Conservation (phyloP, 2,113 vertebrate species). For the Recurvirostra avosetta region DNA sequence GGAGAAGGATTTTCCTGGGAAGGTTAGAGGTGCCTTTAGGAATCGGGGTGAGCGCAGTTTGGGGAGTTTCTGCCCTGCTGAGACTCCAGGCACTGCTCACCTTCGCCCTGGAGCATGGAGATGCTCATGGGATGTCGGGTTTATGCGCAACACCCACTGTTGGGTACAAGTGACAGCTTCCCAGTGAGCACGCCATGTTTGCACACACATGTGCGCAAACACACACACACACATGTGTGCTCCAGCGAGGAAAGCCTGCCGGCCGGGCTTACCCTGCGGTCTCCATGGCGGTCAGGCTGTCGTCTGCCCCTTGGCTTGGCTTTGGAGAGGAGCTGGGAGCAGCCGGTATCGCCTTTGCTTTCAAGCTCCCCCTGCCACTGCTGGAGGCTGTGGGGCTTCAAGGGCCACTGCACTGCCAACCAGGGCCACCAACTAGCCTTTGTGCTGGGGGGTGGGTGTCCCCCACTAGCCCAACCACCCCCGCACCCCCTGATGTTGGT, state of each 20-base stretch:
- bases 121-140: not conserved
- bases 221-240: not conserved
- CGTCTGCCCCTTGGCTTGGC: not conserved
- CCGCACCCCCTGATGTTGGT: not conserved
- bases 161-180: not conserved
- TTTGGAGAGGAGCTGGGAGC: not conserved
- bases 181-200: not conserved
- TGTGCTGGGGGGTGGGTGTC: not conserved
- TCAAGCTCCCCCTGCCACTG: not conserved
- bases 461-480: not conserved
- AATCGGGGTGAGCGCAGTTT: not conserved
- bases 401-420: rapidly evolving
- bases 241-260: not conserved
- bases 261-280: not conserved
- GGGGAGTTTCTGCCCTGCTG: not conserved
- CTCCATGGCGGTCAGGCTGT: rapidly evolving
- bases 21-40: not conserved
- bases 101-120: not conserved
- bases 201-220: rapidly evolving
- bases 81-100: not conserved
- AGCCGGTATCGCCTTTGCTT: not conserved
- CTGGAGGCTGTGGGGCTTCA: not conserved
- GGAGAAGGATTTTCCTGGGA: not conserved
- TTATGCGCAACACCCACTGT: not conserved
- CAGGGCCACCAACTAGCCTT: not conserved